Base-by-base conservation (phyloP, 2,113 vertebrate species). In the Limanda limanda region DNA sequence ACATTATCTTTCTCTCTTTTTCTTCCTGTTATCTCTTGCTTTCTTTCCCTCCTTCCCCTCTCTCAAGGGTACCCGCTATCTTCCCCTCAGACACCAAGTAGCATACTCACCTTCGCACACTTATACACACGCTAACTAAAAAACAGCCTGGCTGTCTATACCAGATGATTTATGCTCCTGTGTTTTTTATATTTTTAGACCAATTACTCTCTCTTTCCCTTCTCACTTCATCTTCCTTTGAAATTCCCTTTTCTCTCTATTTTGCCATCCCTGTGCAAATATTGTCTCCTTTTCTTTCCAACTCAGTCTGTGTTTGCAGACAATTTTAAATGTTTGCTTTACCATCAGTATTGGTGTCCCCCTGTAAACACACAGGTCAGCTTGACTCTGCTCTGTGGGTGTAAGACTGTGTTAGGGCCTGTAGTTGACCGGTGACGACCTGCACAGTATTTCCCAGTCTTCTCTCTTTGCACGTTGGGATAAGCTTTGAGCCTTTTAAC, bases 161-260 rank as follows among this genome's bases (percentile, higher is more conserved):
- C 31, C 14, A 68, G 75, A 90, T 88, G 87, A 91, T 92, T 91
- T 89, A 92, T 89, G 83, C 63, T 81, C 66, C 79, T 55, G 20
- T 84, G 76, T 88, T 88, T 37, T 88, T 37, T 72, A 78, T 89
- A 81, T 89, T 88, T 88, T 87, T 83, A 68, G 78, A 84, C 78
- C 85, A 88, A 76, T 89, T 86, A 82, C 78, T 84, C 14, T 56
- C 23, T 70, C 63, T 79, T 31, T 67, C 68, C 62, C 20, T 24
- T 60, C 54, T 51, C 51, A 47, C 61, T 45, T 21, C 27, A 25
- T 20, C 45, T 70, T 48, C 74, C 59, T 69, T 15, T 56, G n/a
- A 21, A 8, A 47, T 45, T 35, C 74, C 48, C 71, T 20, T 4
- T 40, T 42, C 45, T 72, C 58, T 58, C 15, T 37, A 1, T 37